Evolutionary conservation across 2,113 vertebrate genomes (phyloP).

Genomic region (Chaetura pelagica): DNA sequence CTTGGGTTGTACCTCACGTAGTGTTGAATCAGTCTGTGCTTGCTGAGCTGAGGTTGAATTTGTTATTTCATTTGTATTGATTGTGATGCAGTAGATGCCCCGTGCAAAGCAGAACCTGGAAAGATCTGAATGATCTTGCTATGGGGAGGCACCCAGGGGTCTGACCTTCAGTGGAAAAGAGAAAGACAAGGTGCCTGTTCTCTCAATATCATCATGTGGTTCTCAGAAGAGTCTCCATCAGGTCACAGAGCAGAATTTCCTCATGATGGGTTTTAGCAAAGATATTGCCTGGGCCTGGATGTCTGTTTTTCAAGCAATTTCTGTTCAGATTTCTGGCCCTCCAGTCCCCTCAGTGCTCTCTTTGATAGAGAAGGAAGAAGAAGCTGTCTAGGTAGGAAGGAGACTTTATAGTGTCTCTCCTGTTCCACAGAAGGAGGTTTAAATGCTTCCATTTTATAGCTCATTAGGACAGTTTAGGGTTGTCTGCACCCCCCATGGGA

Average conservation of each 20-base stretch:
- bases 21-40: background rate
- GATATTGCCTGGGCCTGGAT: background rate
- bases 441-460: background rate
- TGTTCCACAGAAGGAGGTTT: background rate
- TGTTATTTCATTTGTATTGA: background rate
- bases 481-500: background rate
- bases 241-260: background rate
- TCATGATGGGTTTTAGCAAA: background rate
- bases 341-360: background rate
- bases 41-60: background rate
- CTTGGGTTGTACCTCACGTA: background rate
- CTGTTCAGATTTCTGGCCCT: background rate
- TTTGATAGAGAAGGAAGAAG: background rate
- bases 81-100: background rate
- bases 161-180: background rate
- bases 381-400: background rate
- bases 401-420: background rate
- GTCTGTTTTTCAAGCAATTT: background rate
- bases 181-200: background rate
- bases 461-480: background rate
- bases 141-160: background rate
- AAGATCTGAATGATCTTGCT: background rate
- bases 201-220: background rate
- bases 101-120: background rate
- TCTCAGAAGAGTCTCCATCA: accelerated